Conservation (phyloP, 2,888 invertebrate genomes). For the Dinocampus coccinellae region DNA sequence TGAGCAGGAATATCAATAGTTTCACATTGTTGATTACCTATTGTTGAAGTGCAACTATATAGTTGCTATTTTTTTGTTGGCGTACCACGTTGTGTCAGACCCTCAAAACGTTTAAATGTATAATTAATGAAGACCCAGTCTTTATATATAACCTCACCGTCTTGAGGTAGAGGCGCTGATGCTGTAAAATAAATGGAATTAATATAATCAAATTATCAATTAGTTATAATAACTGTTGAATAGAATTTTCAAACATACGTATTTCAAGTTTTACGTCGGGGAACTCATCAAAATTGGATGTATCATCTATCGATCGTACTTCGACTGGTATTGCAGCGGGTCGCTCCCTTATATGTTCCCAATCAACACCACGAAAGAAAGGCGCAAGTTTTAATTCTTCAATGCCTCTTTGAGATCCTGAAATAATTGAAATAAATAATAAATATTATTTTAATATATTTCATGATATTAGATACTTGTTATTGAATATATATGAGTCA, state of each 20-base stretch:
- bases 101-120: conserved; percentile 99
- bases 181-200: conserved; percentile 70
- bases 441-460: background rate
- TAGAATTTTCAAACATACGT: conserved; percentile 80
- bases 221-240: background rate
- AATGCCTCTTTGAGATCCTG: conserved; percentile 90
- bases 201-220: conserved; percentile 13
- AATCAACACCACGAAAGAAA: conserved; percentile 98
- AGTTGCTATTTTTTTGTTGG: conserved; percentile 81
- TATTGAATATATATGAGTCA: background rate
- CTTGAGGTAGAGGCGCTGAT: conserved; percentile 88
- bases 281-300: conserved; percentile 99
- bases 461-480: background rate
- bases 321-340: conserved; percentile 98
- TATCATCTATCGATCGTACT: conserved; percentile 98
- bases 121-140: conserved; percentile 99
- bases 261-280: conserved; percentile 99
- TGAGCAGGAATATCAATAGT: conserved; percentile 61
- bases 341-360: conserved; percentile 98
- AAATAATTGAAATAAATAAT: conserved; percentile 50
- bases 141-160: conserved; percentile 92
- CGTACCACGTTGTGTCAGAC: conserved; percentile 90
- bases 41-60: conserved; percentile 53
- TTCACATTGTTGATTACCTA: conserved; percentile 57
- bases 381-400: conserved; percentile 93